Conservation (phyloP, 2,113 vertebrate genomes). For the Clarias batrachus region DNA sequence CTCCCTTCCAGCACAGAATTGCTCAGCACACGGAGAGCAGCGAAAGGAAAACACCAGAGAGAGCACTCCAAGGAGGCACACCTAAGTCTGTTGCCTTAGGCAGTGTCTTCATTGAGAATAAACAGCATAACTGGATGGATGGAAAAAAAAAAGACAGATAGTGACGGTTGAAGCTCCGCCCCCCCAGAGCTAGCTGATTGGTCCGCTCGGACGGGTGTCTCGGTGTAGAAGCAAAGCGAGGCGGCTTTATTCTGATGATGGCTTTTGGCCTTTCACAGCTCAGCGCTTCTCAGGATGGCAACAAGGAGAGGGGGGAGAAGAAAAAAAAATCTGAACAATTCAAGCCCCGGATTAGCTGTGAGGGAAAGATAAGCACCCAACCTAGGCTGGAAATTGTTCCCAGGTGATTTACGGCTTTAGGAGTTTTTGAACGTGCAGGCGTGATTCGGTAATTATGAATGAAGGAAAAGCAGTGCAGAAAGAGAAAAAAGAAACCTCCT, state of each 20-base stretch:
- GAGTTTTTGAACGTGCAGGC: conserved; percentile 17
- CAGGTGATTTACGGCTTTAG: conserved; percentile 21
- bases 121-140: conserved; percentile 33
- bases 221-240: conserved; percentile 12
- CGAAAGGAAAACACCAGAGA: neutral
- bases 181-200: conserved; percentile 32
- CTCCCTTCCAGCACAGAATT: neutral
- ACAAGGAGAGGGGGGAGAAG: neutral
- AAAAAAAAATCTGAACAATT: conserved; percentile 31
- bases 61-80: conserved; percentile 10
- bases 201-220: conserved; percentile 41
- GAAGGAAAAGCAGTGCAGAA: neutral
- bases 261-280: conserved; percentile 53
- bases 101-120: conserved; percentile 44
- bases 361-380: conserved; percentile 5
- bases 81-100: conserved; percentile 32
- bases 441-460: conserved; percentile 23
- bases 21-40: neutral
- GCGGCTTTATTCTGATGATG: conserved; percentile 48
- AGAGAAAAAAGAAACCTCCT: neutral
- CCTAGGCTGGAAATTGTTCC: neutral
- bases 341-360: conserved; percentile 24
- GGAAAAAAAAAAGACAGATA: conserved; percentile 29
- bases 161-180: conserved; percentile 49
- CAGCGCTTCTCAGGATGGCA: conserved; percentile 41